These are phyloP conservation scores for Himalopsyche kuldschensis DNA, from an alignment of 2,888 invertebrate genomes.

Conservation along the genomic window DNA sequence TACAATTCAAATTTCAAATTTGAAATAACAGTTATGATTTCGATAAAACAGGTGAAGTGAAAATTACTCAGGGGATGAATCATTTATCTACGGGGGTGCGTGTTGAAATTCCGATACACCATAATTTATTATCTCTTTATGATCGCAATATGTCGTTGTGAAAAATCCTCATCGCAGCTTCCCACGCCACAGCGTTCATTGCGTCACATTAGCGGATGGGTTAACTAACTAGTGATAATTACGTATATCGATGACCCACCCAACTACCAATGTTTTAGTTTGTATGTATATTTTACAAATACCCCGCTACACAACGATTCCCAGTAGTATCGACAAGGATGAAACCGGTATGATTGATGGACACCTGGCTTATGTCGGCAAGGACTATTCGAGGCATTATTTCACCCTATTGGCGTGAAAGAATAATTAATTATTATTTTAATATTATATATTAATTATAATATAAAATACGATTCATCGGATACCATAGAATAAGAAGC, in stretches of 20 bases:
- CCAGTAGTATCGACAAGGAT: background rate
- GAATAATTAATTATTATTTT: too few species aligned
- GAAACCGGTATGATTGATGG: background rate
- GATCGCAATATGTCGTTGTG: background rate
- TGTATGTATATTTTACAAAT: background rate
- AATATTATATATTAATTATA: too few species aligned
- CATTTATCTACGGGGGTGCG: background rate
- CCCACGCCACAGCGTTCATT: background rate
- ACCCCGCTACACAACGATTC: background rate
- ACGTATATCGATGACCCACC: background rate
- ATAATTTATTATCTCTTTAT: background rate
- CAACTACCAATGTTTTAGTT: background rate
- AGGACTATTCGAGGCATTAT: background rate
- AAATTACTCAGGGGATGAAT: background rate
- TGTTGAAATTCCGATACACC: background rate
- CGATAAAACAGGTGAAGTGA: background rate
- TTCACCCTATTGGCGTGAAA: background rate
- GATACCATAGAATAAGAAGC: too few species aligned
- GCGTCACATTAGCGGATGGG: background rate
- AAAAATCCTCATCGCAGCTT: background rate
- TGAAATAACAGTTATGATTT: background rate
- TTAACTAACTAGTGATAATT: background rate
- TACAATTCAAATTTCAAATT: too few species aligned
- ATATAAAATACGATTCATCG: too few species aligned
- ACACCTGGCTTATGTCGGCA: background rate